Evolutionary conservation across 2,113 vertebrate genomes (phyloP).

Genomic region (Neolamprologus caudopunctatus): DNA sequence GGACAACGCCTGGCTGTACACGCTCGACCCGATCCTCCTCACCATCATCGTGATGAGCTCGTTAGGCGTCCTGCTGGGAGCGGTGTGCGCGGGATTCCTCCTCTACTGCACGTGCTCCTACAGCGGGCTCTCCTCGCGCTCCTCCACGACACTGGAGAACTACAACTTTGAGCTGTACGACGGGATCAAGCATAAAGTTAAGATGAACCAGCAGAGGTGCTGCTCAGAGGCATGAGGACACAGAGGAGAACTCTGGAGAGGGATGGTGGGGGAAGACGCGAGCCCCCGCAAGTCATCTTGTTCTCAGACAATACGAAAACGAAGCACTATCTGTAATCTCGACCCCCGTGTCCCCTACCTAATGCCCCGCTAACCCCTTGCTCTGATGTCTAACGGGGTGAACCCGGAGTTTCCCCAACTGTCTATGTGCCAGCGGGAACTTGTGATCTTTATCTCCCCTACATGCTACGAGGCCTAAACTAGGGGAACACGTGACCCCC

Average conservation of each 20-base stretch:
- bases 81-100: conserved; percentile 87
- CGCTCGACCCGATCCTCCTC: conserved; percentile 93
- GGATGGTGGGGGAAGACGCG: background rate
- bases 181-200: conserved; percentile 96
- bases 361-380: background rate
- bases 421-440: conserved; percentile 4
- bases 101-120: conserved; percentile 97
- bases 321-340: conserved; percentile 34
- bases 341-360: background rate
- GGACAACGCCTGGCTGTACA: conserved; percentile 92
- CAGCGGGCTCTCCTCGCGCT: conserved; percentile 84
- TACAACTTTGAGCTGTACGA: conserved; percentile 98
- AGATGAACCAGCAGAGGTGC: conserved; percentile 97
- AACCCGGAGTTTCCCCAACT: background rate
- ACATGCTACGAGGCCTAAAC: conserved; percentile 27
- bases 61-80: conserved; percentile 86
- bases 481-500: background rate
- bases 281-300: background rate
- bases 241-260: background rate
- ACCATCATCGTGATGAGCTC: conserved; percentile 99
- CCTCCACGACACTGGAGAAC: conserved; percentile 95
- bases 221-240: conserved; percentile 90
- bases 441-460: background rate
- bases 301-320: conserved; percentile 1
- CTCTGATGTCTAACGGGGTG: conserved; percentile 47